Evolutionary conservation across 2,797 vertebrate genomes (phyloP), one percentile per base, ranked within the genome.

Genomic region (Eupleurogrammus muticus): DNA sequence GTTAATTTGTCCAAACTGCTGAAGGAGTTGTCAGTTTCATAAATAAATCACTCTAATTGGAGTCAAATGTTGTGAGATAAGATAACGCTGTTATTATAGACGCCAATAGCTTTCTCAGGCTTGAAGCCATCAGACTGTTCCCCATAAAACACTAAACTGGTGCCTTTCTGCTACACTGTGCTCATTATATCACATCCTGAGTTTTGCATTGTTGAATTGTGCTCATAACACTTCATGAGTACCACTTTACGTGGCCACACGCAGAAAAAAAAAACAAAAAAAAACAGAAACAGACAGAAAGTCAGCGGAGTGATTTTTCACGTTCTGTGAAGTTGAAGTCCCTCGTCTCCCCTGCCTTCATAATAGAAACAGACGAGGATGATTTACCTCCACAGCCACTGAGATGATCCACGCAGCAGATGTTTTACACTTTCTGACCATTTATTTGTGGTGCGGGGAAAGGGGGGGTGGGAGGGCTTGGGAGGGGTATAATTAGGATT

Each of bases 351-450:
- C 63, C 77, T 80, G 83, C 78, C 78, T 86, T 81, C 74, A 70
- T 85, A 90, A 92, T 81, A 84, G 89, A 90, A 91, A 85, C 85
- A 88, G 91, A 91, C 80, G 75, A 90, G 90, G 84, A 85, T 96
- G 95, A 97, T 97, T 96, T 97, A 97, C 96, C 92, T 91, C 91
- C 94, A 55, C 79, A 96, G 95, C 93, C 95, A 94, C 95, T 91
- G 95, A 96, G 96, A 96, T 97, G 95, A 97, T 97, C 94, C 94
- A 92, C 93, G 92, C 94, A 96, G 96, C 96, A 98, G 96, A 97
- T 98, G 97, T 97, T 97, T 96, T 96, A 96, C 96, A 97, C 96
- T 96, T 97, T 97, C 96, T 98, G 96, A 97, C 96, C 96, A 96
- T 97, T 97, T 96, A 95, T 97, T 96, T 98, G 96, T 95, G 93